Conservation (phyloP, 2,888 invertebrate species). For the Hypercompe scribonia region DNA sequence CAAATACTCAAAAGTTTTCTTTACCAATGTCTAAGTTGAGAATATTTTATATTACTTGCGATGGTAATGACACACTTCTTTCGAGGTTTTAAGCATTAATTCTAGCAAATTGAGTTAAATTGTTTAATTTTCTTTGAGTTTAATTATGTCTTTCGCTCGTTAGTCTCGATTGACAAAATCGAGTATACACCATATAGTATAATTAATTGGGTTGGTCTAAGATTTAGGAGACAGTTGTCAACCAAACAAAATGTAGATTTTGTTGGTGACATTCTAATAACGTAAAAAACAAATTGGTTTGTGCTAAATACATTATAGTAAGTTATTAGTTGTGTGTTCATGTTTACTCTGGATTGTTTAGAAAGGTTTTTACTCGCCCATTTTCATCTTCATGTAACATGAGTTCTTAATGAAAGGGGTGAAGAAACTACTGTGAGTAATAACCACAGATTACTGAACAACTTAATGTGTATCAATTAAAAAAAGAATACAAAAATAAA, state of each 20-base stretch:
- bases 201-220: background rate
- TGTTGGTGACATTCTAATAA: background rate
- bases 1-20: background rate
- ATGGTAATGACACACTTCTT: background rate
- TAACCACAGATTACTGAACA: background rate
- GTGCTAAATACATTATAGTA: too few relatives aligned
- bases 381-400: too few relatives aligned
- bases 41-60: background rate
- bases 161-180: background rate
- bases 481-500: background rate
- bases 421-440: background rate
- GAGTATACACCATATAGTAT: slow-evolving; percentile 17
- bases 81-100: background rate
- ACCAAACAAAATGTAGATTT: background rate
- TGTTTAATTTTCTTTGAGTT: background rate
- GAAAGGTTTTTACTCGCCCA: too few relatives aligned
- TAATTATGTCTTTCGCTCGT: background rate
- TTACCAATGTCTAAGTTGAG: background rate
- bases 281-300: too few relatives aligned
- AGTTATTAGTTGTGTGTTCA: too few relatives aligned
- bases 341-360: too few relatives aligned
- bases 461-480: background rate
- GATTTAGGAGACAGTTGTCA: slow-evolving; percentile 24
- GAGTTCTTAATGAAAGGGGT: background rate
- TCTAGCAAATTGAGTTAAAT: background rate